Conservation (phyloP, 2,113 vertebrate species). For the Sebastes schlegelii region DNA sequence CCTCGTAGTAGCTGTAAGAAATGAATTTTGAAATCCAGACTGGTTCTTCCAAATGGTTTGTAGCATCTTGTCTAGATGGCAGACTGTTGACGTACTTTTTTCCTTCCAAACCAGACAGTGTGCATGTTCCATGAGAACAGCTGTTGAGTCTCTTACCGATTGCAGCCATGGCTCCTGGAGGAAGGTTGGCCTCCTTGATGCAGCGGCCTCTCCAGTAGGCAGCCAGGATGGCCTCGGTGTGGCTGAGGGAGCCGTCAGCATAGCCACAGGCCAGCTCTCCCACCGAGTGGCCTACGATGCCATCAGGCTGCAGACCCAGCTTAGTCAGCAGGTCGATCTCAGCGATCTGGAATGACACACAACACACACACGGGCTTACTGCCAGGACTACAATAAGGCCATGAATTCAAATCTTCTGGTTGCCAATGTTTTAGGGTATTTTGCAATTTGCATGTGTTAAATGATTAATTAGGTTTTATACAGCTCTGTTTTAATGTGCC, state of each 20-base stretch:
- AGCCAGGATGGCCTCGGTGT: constrained; percentile 88
- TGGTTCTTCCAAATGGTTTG: too few relatives aligned
- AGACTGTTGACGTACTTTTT: neutral
- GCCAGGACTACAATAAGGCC: neutral
- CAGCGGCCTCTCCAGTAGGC: constrained; percentile 96
- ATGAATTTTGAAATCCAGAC: too few relatives aligned
- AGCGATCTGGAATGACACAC: constrained; percentile 85
- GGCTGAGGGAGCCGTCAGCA: constrained; percentile 91
- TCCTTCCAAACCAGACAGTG: neutral
- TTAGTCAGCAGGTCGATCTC: constrained; percentile 91
- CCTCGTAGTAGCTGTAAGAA: too few relatives aligned
- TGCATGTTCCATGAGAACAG: neutral
- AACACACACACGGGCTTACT: neutral
- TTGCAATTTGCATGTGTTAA: too few relatives aligned
- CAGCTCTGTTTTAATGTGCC: too few relatives aligned
- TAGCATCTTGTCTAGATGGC: too few relatives aligned
- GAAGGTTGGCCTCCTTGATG: constrained; percentile 92
- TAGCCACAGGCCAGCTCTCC: constrained; percentile 98
- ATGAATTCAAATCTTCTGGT: too few relatives aligned
- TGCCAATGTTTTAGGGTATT: too few relatives aligned
- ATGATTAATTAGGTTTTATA: too few relatives aligned
- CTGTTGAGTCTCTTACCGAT: constrained; percentile 86
- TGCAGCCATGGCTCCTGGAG: constrained; percentile 94
- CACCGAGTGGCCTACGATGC: constrained; percentile 95
- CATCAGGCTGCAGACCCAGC: constrained; percentile 90